A percentile compares a stretch with the other conserved stretches of the same genome.
Conservation (phyloP, 2,797 vertebrate species). For the Clamator glandarius region DNA sequence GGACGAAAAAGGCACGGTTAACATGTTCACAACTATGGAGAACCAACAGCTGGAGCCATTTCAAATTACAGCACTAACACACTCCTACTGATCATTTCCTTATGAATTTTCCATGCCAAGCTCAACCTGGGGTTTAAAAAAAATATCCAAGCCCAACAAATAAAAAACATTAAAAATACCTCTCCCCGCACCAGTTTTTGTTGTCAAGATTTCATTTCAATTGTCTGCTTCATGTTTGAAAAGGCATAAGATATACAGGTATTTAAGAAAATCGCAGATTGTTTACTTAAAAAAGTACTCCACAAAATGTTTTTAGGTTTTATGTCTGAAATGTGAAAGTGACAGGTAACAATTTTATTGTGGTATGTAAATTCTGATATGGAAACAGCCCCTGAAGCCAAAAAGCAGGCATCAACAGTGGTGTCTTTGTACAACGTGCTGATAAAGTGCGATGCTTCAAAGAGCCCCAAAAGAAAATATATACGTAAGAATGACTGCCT, state of each 20-base stretch:
- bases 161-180: neutral
- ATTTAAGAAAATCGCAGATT: neutral
- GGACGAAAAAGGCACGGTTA: accelerated
- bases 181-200: neutral
- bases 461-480: neutral
- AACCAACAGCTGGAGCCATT: neutral
- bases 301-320: neutral
- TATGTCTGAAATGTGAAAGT: neutral
- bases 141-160: too few relatives aligned
- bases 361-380: neutral
- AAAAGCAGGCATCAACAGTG: neutral
- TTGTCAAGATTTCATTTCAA: neutral
- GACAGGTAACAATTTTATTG: neutral
- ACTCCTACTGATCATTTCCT: neutral
- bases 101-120: neutral
- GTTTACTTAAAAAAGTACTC: neutral
- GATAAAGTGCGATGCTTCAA: neutral
- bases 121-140: neutral
- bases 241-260: neutral
- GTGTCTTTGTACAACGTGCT: neutral
- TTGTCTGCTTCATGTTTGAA: neutral
- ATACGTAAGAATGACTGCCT: neutral
- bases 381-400: neutral
- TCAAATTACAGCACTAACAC: neutral
- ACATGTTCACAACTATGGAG: neutral